phyloP scores from a whole-genome alignment of 2,797 vertebrate species.

The Gymnopithys bicolor region DNA sequence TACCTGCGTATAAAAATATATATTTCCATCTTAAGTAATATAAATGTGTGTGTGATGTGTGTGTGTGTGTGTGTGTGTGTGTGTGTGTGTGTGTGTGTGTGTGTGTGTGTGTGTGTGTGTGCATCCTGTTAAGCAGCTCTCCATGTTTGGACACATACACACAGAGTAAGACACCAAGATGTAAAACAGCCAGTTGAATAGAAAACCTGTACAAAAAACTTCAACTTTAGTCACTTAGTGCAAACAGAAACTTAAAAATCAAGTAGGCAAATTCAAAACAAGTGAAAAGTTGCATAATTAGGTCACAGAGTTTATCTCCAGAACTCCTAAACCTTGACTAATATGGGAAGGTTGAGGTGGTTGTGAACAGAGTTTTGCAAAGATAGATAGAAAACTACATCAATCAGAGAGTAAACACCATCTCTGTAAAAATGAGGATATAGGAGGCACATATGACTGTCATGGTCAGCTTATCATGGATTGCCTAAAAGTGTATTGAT shows the following conservation, averaged over 20 bases:
- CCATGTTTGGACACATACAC: not conserved
- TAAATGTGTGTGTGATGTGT: not conserved
- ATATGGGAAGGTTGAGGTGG: not conserved
- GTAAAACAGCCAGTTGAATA: not conserved
- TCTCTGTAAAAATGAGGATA: not conserved
- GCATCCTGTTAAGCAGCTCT: not conserved
- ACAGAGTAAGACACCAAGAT: not conserved
- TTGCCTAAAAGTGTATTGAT: not conserved
- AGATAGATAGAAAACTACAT: not conserved
- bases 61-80: not conserved
- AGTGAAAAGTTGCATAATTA: not conserved
- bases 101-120: not conserved
- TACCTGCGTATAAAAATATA: not conserved
- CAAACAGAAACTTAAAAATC: not conserved
- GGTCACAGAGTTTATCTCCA: not conserved
- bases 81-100: too few species aligned
- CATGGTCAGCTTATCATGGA: rapidly evolving
- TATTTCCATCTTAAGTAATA: not conserved
- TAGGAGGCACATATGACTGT: not conserved
- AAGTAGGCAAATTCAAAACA: not conserved
- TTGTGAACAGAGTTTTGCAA: not conserved
- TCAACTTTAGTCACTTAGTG: not conserved
- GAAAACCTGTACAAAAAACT: not conserved
- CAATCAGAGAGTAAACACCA: not conserved
- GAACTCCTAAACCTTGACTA: not conserved